Evolutionary conservation across 2,888 invertebrate species (phyloP).

Genomic region (Chesias legatella): DNA sequence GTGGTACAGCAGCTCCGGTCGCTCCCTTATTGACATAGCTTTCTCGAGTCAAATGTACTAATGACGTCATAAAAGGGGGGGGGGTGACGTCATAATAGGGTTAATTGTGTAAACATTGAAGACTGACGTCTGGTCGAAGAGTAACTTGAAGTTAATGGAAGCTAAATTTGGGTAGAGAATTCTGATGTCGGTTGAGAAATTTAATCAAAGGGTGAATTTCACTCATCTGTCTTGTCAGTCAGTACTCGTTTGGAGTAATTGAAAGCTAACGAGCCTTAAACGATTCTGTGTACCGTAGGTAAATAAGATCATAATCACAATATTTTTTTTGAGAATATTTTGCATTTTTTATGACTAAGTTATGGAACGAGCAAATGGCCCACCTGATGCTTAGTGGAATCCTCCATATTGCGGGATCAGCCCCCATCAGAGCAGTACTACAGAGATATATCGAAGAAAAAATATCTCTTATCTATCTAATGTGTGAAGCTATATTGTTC

Average conservation of each 20-base stretch:
- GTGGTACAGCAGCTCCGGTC: conserved; percentile 29
- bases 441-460: no score
- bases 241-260: background rate
- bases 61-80: conserved; percentile 46
- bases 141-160: conserved; percentile 7
- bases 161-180: conserved; percentile 10
- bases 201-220: conserved; percentile 4
- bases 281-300: no score
- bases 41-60: conserved; percentile 46
- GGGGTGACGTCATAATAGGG: conserved; percentile 50
- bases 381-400: no score
- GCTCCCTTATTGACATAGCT: conserved; percentile 48
- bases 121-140: conserved; percentile 16
- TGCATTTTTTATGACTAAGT: no score
- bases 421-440: no score
- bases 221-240: background rate
- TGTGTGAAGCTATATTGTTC: no score
- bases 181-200: conserved; percentile 11
- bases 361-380: no score
- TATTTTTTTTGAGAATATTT: no score
- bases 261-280: background rate
- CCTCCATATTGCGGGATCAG: no score
- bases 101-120: conserved; percentile 51
- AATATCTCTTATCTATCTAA: no score
- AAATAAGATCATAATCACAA: no score